phyloP scores from a whole-genome alignment of 2,113 vertebrate genomes.

The Sus scrofa region T2T-Sscrofa CM000826.6:117030001-117030500 shows the following conservation, averaged over 20 bases:
- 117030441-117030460: neutral
- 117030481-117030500: neutral
- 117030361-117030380: neutral
- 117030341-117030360: neutral
- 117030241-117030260: neutral
- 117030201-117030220: neutral
- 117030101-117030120: neutral
- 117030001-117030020: neutral
- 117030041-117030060: neutral
- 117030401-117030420: neutral
- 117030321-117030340: neutral
- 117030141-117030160: neutral
- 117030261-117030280: neutral
- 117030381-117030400: neutral
- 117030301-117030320: slow-evolving; percentile 4
- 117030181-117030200: neutral
- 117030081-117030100: neutral
- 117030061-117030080: neutral
- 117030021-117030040: neutral
- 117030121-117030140: neutral
- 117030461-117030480: neutral
- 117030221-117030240: neutral
- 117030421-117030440: neutral
- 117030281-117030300: neutral
- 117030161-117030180: neutral